A percentile compares a stretch with the other conserved stretches of the same genome.
Conservation (phyloP, 2,113 vertebrate species). For the Sorex araneus region DNA sequence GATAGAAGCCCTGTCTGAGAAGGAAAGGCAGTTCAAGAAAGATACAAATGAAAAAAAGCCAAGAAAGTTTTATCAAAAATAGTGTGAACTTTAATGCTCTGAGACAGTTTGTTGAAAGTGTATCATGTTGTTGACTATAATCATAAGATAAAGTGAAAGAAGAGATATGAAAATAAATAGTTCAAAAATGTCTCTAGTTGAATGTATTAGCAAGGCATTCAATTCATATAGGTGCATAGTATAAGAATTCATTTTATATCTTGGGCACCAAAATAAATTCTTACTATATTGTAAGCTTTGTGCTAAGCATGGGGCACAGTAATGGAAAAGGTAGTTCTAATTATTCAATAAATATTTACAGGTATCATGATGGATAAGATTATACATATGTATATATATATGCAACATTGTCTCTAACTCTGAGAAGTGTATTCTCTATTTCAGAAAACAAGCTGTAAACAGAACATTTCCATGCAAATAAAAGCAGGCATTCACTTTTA, state of each 20-base stretch:
- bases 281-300: neutral
- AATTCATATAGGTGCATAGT: neutral
- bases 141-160: neutral
- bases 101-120: neutral
- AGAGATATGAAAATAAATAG: neutral
- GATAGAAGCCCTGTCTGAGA: neutral
- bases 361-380: neutral
- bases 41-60: neutral
- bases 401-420: neutral
- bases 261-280: constrained; percentile 19
- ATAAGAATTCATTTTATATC: neutral
- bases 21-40: neutral
- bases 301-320: neutral
- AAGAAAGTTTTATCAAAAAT: neutral
- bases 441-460: constrained; percentile 18
- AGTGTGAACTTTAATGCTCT: neutral
- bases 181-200: neutral
- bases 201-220: neutral
- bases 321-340: neutral
- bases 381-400: too few species aligned
- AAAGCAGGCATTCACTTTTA: neutral
- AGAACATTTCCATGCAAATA: neutral
- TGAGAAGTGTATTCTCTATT: neutral
- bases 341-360: constrained; percentile 47
- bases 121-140: neutral